These are phyloP conservation scores for Elmis aenea DNA, from an alignment of 2,888 invertebrate species.

Conservation along the genomic window DNA sequence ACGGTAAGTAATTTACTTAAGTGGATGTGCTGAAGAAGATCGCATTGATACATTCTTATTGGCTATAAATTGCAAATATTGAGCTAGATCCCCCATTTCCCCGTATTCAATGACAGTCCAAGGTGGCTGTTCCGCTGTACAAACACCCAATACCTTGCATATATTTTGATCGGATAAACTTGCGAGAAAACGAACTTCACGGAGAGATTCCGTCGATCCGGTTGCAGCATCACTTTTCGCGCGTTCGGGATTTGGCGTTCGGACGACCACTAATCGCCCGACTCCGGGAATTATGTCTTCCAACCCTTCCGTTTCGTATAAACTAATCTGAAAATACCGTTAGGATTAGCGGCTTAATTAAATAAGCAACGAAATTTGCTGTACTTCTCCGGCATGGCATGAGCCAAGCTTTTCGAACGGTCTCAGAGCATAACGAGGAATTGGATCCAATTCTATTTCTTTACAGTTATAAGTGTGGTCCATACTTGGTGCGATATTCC, in stretches of 20 bases:
- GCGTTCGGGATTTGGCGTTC: conserved; percentile 48
- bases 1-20: conserved; percentile 35
- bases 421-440: conserved; percentile 53
- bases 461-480: conserved; percentile 55
- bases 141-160: conserved; percentile 59
- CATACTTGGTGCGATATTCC: conserved; percentile 60
- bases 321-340: conserved; percentile 46
- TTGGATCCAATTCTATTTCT: conserved; percentile 53
- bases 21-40: conserved; percentile 37
- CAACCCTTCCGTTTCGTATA: conserved; percentile 52
- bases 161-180: conserved; percentile 63
- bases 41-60: conserved; percentile 41
- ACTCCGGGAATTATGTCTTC: conserved; percentile 48
- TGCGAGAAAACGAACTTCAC: conserved; percentile 66
- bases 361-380: conserved; percentile 21
- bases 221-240: conserved; percentile 41
- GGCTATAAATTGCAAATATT: conserved; percentile 54
- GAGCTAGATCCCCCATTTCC: conserved; percentile 69
- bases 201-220: conserved; percentile 47
- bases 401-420: conserved; percentile 54
- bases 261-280: conserved; percentile 52
- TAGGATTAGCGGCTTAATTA: conserved; percentile 25
- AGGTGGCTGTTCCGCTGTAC: conserved; percentile 55
- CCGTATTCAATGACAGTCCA: conserved; percentile 71
- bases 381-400: conserved; percentile 56